Percentiles rank a stretch among this genome's conserved stretches.
Conservation (phyloP, 1,140 invertebrate species). For the Hyles euphorbiae region DNA sequence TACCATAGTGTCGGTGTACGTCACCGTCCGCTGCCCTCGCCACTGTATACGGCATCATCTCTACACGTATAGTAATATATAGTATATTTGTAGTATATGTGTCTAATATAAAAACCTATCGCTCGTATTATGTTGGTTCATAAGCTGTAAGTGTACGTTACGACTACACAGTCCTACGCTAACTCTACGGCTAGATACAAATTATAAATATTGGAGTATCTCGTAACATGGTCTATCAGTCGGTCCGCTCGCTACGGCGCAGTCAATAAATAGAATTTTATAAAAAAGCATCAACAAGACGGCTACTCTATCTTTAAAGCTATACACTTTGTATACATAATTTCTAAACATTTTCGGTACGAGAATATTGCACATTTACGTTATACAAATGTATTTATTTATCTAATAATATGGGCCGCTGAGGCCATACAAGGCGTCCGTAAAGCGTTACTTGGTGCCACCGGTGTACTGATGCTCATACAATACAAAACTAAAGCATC, state of each 20-base stretch:
- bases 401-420: constrained; percentile 34
- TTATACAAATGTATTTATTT: constrained; percentile 28
- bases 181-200: constrained; percentile 56
- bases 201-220: constrained; percentile 68
- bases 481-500: constrained; percentile 9
- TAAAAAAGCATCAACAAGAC: constrained; percentile 73
- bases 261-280: constrained; percentile 71
- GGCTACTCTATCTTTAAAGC: constrained; percentile 69
- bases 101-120: constrained; percentile 66
- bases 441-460: constrained; percentile 28
- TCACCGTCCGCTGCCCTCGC: no score
- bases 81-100: constrained; percentile 34
- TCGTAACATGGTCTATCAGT: constrained; percentile 67
- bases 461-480: constrained; percentile 12
- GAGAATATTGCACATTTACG: constrained; percentile 66
- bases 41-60: constrained; percentile 2
- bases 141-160: constrained; percentile 40
- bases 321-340: constrained; percentile 71
- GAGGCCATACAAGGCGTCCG: constrained; percentile 58
- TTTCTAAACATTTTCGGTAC: constrained; percentile 64
- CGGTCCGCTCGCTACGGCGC: constrained; percentile 61
- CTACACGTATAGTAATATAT: constrained; percentile 32
- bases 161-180: constrained; percentile 33
- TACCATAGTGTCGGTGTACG: constrained; percentile 7
- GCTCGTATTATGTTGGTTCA: constrained; percentile 48